Percentiles rank a stretch among this genome's conserved stretches.
Conservation (phyloP, 2,113 vertebrate genomes). For the Chrysemys picta region DNA sequence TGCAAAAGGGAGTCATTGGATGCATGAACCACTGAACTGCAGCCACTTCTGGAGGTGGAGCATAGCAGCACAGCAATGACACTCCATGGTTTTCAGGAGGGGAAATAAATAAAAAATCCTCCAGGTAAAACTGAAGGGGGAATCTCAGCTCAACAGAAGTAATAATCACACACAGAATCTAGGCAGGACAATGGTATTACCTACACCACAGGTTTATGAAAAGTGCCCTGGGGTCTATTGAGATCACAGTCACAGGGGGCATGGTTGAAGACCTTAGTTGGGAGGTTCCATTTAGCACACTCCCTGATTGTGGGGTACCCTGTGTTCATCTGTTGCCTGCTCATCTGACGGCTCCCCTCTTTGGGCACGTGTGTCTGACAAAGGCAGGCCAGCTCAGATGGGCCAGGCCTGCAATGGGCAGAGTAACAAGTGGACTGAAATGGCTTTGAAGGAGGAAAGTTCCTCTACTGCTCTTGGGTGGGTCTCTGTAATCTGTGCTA, state of each 20-base stretch:
- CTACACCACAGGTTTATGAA: background rate
- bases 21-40: background rate
- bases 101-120: background rate
- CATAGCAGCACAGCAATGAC: background rate
- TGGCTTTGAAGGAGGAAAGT: background rate
- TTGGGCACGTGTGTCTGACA: background rate
- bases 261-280: background rate
- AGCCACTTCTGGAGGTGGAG: background rate
- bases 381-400: background rate
- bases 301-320: background rate
- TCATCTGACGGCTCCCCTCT: background rate
- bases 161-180: background rate
- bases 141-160: background rate
- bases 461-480: background rate
- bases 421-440: background rate
- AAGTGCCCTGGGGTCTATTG: background rate
- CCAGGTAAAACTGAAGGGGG: background rate
- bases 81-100: background rate
- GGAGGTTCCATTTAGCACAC: background rate
- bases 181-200: background rate
- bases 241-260: background rate
- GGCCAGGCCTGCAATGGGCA: background rate
- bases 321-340: background rate
- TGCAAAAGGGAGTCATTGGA: too few species aligned
- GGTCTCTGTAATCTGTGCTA: background rate